Evolutionary conservation across 53 echinoderm and acorn worm species (phyloP).

Genomic region (Crossaster papposus): DNA sequence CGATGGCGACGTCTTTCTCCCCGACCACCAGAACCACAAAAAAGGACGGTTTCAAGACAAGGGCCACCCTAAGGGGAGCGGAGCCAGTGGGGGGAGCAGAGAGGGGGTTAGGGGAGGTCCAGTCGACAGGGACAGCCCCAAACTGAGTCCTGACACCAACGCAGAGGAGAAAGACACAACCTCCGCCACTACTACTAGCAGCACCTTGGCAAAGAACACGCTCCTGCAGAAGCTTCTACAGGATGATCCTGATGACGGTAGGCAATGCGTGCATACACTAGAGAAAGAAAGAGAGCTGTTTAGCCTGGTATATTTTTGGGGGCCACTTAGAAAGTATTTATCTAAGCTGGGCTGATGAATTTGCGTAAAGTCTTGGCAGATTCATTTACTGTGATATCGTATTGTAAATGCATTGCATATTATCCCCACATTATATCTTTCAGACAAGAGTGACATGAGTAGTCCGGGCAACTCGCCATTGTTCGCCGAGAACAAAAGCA

Average conservation of each 20-base stretch:
- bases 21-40: conserved; percentile 62
- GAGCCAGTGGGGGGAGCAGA: background rate
- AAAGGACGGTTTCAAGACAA: conserved; percentile 58
- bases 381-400: background rate
- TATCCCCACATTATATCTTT: background rate
- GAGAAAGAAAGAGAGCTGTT: background rate
- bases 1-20: conserved; percentile 82
- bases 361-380: no score
- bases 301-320: background rate
- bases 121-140: conserved; percentile 64
- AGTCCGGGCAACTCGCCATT: conserved; percentile 57
- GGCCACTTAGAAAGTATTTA: background rate
- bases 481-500: conserved; percentile 38
- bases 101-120: conserved; percentile 7
- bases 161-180: conserved; percentile 76
- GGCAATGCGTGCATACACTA: background rate
- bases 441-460: conserved; percentile 69
- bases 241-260: conserved; percentile 74
- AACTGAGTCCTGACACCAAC: conserved; percentile 91
- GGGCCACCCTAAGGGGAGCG: conserved; percentile 19
- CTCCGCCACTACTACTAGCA: conserved; percentile 2
- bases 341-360: no score
- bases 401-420: background rate
- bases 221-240: conserved; percentile 87
- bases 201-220: conserved; percentile 49